Evolutionary conservation across 2,888 invertebrate species (phyloP), one percentile per base, ranked within the genome.

Genomic region (Eupithecia vulgata): DNA sequence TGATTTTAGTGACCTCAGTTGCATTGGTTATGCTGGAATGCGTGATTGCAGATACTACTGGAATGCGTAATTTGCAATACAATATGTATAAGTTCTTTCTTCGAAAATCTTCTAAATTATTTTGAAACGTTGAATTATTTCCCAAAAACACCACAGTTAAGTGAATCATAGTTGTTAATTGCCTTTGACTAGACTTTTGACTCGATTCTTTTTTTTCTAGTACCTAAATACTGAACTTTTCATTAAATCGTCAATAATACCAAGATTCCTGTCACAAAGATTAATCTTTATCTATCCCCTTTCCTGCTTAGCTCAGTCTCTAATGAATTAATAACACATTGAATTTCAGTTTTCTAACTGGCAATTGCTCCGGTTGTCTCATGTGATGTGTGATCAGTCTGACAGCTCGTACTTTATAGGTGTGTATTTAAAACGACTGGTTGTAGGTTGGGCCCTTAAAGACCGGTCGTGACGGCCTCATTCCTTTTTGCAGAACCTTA

Each of bases 401-500:
- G 76, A 74, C 70, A 71, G 68, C 67, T 42, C 52, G 61, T 68
- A 48, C 61, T 76, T 76, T 73, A 77, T 75, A 74, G 74, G 75
- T 76, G 74, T 70, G 76, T 71, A 77, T 78, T 78, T 79, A 73
- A 79, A 78, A 73, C 74, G 74, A 73, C 69, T 73, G 70, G 73
- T 64, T 64, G 62, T 70, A 67, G 71, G 74, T 75, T 21, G 70
- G 77, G 73, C 82, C 81, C 80, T 83, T 80, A 82, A 75, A 71
- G 84, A 90, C 90, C 87, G 88, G 91, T 90, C 83, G 77, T 74
- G 79, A 75, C 84, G 84, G 82, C 87, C 88, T 83, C 83, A 84
- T 87, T 88, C 81, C 84, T 80, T 85, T 86, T 85, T 85, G 84
- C 82, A 73, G 77, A 79, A 79, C 85, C 72, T 72, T 74, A 77